These are phyloP conservation scores for Callithrix jacchus DNA, from an alignment of 2,113 vertebrate species.

Conservation along the genomic window DNA sequence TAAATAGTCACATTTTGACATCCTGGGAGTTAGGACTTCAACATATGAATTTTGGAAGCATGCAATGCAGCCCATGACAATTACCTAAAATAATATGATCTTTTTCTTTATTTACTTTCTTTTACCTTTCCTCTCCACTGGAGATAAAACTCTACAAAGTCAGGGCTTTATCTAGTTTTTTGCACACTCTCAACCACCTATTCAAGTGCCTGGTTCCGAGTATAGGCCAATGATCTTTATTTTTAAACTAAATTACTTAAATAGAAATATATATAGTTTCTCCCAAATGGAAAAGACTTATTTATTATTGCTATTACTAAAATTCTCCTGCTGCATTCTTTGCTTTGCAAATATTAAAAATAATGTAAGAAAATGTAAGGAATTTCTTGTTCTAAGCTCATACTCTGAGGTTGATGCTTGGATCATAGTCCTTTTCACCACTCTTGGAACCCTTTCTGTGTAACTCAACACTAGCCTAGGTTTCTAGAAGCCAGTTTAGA, in stretches of 20 bases:
- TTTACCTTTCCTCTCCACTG: not conserved
- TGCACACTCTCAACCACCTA: not conserved
- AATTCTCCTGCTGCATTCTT: not conserved
- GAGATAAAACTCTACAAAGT: not conserved
- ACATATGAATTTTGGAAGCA: not conserved
- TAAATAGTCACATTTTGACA: not conserved
- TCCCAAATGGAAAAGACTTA: not conserved
- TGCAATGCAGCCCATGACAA: not conserved
- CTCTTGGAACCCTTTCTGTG: not conserved
- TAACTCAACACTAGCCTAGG: not conserved
- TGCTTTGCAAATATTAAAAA: not conserved
- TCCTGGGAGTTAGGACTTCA: not conserved
- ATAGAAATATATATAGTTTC: not conserved
- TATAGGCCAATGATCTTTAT: not conserved
- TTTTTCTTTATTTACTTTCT: not conserved
- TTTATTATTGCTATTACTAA: not conserved
- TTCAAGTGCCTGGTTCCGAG: not conserved
- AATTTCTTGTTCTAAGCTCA: not conserved
- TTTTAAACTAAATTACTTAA: not conserved
- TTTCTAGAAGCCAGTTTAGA: not conserved
- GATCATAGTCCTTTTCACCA: not conserved
- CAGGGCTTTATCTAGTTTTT: not conserved
- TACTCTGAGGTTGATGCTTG: not conserved
- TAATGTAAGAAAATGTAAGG: not conserved
- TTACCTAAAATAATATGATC: not conserved